Evolutionary conservation across 2,888 invertebrate species (phyloP).

Genomic region (Trissoscelio sp.): DNA sequence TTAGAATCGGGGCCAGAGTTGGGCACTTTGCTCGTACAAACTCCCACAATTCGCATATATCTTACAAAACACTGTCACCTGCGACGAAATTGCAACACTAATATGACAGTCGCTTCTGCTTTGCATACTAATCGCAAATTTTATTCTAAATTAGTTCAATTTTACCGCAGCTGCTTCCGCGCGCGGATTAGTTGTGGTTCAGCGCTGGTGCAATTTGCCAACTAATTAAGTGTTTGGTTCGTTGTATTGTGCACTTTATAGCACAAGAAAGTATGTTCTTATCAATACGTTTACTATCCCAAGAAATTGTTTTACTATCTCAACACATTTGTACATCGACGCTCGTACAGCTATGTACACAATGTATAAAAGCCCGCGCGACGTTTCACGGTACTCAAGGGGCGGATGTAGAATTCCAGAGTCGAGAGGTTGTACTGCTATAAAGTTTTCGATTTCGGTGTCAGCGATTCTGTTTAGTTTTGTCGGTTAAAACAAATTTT

Average conservation of each 20-base stretch:
- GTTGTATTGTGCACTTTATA: not conserved
- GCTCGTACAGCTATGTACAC: slow-evolving; percentile 6
- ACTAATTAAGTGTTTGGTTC: slow-evolving; percentile 14
- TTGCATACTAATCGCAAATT: slow-evolving; percentile 47
- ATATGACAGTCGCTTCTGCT: slow-evolving; percentile 51
- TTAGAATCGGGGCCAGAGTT: slow-evolving; percentile 50
- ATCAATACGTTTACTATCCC: not conserved
- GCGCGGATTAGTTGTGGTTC: not conserved
- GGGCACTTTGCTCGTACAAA: slow-evolving; percentile 54
- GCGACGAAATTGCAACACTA: slow-evolving; percentile 62
- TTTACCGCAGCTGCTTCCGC: slow-evolving; percentile 9
- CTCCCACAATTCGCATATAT: slow-evolving; percentile 59
- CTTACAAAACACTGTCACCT: slow-evolving; percentile 63
- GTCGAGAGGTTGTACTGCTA: slow-evolving; percentile 7
- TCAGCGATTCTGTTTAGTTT: slow-evolving; percentile 21
- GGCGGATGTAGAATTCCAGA: slow-evolving; percentile 30
- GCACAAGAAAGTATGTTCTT: not conserved
- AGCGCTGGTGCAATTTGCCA: slow-evolving; percentile 10
- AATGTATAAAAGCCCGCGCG: slow-evolving; percentile 24
- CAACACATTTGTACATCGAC: slow-evolving; percentile 10
- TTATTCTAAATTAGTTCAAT: slow-evolving; percentile 50
- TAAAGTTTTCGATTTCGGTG: slow-evolving; percentile 37
- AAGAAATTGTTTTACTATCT: slow-evolving; percentile 8
- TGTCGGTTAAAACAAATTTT: too few species aligned
- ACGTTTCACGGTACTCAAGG: slow-evolving; percentile 42